These are phyloP conservation scores for Geodia barretti DNA, from an alignment of 37 sponge, comb jelly and placozoan genomes.

Conservation along the genomic window DNA sequence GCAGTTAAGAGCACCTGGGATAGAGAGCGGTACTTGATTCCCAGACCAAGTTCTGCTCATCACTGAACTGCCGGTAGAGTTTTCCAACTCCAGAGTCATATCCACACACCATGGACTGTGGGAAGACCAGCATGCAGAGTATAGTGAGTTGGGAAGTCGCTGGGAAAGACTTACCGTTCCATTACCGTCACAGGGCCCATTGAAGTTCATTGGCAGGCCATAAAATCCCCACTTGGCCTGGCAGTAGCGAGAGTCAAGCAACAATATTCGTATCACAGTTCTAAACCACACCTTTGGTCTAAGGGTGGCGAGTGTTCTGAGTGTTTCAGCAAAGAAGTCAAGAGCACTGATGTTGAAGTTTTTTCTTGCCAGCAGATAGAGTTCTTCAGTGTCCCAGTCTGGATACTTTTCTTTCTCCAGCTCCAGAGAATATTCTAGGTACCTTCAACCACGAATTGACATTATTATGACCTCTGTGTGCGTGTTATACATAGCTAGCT, in stretches of 20 bases:
- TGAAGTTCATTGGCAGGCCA: slow-evolving; percentile 41
- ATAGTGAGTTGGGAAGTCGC: too few species aligned
- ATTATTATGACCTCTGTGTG: too few species aligned
- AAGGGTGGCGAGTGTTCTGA: slow-evolving; percentile 18
- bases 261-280: not conserved
- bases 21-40: slow-evolving; percentile 48
- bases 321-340: slow-evolving; percentile 27
- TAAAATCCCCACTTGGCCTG: slow-evolving; percentile 44
- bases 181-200: slow-evolving; percentile 31
- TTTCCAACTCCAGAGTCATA: slow-evolving; percentile 20
- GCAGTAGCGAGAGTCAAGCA: not conserved
- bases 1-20: too few species aligned
- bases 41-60: slow-evolving; percentile 32
- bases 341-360: slow-evolving; percentile 24
- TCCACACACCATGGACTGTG: slow-evolving; percentile 31
- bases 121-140: not conserved
- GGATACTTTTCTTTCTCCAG: slow-evolving; percentile 27
- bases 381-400: slow-evolving; percentile 17
- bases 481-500: too few species aligned
- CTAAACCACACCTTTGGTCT: slow-evolving; percentile 25
- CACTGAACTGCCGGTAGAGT: slow-evolving; percentile 32
- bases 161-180: slow-evolving; percentile 14
- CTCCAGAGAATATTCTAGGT: slow-evolving; percentile 32
- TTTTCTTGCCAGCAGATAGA: slow-evolving; percentile 20
- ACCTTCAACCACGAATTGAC: too few species aligned